These are phyloP conservation scores for Leptosomus discolor DNA, from an alignment of 2,113 vertebrate species.

Conservation along the genomic window DNA sequence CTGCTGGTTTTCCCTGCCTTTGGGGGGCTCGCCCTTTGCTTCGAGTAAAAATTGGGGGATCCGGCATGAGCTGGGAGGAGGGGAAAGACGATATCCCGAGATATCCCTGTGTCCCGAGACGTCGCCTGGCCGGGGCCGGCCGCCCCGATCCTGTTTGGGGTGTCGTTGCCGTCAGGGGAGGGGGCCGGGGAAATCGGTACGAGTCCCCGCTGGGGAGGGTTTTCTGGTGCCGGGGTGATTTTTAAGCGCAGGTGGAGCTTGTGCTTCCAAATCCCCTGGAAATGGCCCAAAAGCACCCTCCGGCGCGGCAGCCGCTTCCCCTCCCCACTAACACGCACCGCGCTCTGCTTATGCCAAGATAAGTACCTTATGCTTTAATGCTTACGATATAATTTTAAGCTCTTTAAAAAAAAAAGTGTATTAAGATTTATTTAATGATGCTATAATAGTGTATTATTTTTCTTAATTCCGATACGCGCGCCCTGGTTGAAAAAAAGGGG, in stretches of 20 bases:
- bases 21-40: neutral
- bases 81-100: neutral
- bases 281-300: neutral
- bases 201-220: neutral
- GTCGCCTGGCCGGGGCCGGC: neutral
- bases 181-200: neutral
- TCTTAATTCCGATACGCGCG: neutral
- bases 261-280: neutral
- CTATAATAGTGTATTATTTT: slow-evolving; percentile 45
- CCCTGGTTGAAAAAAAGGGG: slow-evolving; percentile 8
- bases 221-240: neutral
- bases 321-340: slow-evolving; percentile 48
- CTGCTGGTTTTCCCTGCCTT: neutral
- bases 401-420: slow-evolving; percentile 40
- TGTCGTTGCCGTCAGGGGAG: no score
- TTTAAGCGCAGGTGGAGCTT: neutral
- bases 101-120: neutral
- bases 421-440: slow-evolving; percentile 54
- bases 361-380: slow-evolving; percentile 47
- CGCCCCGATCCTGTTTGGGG: no score
- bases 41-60: neutral
- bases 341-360: slow-evolving; percentile 30
- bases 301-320: neutral
- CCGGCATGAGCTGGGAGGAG: neutral
- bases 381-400: slow-evolving; percentile 47